Evolutionary conservation across 2,888 invertebrate genomes (phyloP), one percentile per base, ranked within the genome.

Genomic region (Trachelus tabidus): DNA sequence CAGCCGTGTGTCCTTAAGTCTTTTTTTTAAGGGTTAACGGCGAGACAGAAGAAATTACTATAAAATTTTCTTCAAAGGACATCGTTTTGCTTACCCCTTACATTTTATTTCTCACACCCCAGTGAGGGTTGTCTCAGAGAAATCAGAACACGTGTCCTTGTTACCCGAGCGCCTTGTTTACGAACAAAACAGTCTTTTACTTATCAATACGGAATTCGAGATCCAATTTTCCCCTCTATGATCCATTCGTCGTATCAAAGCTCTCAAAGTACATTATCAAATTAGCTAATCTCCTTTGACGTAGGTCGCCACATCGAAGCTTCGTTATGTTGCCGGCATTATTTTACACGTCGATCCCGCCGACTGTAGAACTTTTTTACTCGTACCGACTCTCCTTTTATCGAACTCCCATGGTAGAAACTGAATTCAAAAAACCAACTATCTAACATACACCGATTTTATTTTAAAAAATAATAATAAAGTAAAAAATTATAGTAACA

Each of bases 181-280:
- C 9, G 56, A 56, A 23, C 56, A 56, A 56, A 23, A 56, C 56
- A 23, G 23, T 56, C 56, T 56, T 56, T 23, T 1, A 56, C 56
- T 71, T 71, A 12, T 71, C 71, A 71, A 34, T 31, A 74, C 69
- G 82, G 83, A 88, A 88, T 86, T 86, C 81, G 82, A 83, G 84
- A 84, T 87, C 84, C 86, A 85, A 87, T 86, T 86, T 85, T 85
- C 83, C 81, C 78, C 82, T 85, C 86, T 88, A 86, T 87, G 87
- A 87, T 87, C 83, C 84, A 80, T 81, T 82, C 80, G 75, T 79
- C 82, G 85, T 87, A 87, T 87, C 87, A 87, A 86, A 87, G 87
- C 88, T 85, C 81, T 80, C 83, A 76, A 83, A 81, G 73, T 77
- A 79, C 81, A 84, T 86, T 84, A 85, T 87, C 85, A 83, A 86